Evolutionary conservation across 2,797 vertebrate genomes (phyloP), one percentile per base, ranked within the genome.

Genomic region (Distichodus sexfasciatus): DNA sequence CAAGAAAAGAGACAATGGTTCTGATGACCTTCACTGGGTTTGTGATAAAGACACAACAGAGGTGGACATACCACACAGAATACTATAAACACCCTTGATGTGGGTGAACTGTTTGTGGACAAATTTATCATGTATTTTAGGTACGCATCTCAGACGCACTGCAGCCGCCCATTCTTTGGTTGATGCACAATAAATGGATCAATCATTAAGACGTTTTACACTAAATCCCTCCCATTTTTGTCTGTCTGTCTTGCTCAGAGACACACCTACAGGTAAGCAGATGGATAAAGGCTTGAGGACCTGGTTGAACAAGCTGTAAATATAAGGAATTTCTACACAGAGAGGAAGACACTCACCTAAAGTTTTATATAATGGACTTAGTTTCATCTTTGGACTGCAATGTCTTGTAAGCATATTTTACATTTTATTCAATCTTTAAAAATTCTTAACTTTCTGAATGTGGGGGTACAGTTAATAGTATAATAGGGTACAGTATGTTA

Each of bases 31-130:
- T 55, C 10, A 47, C 58, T 48, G 4, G 31, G 31, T 33, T 53
- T 24, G 21, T 17, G 19, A 8, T 14, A 12, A 33, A 14, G 29
- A 29, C 10, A 36, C 12, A 63, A 40, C 29, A 15, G 29, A 15
- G 36, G 48, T 6, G 48, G 24, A 23, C 26, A 36, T n/a, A 31
- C 17, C 8, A 53, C 3, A 43, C 54, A 19, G n/a, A 54, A 40
- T 21, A 57, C 35, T 65, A 50, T 57, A 65, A 71, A 48, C 61
- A 71, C 17, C 9, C 28, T 3, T 33, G 23, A 24, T 17, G 24
- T 64, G 51, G 54, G 26, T 51, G 44, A 59, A n/a, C 41, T 59
- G 62, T 43, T 59, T 50, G 54, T 59, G 54, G 53, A 59, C 53
- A 57, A 14, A 15, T 29, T 10, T 31, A n/a, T n/a, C n/a, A n/a